phyloP scores from a whole-genome alignment of 2,888 invertebrate species.

The Branchipolynoe longqiensis region DNA sequence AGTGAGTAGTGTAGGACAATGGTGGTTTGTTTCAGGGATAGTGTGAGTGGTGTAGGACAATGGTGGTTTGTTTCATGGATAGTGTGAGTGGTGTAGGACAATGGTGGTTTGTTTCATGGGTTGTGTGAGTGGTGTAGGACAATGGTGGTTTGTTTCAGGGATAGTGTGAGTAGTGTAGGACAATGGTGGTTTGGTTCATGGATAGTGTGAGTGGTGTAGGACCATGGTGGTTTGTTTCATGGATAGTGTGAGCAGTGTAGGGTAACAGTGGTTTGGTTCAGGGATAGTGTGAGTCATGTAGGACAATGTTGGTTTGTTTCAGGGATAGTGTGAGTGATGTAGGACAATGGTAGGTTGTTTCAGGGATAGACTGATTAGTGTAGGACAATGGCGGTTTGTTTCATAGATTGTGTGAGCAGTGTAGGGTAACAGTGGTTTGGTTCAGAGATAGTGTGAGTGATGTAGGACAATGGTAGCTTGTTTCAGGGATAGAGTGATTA shows the following conservation, averaged over 20 bases:
- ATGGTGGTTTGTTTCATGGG: background rate
- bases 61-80: background rate
- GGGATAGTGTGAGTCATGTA: background rate
- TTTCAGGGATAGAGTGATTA: too few relatives aligned
- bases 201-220: background rate
- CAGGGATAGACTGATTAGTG: background rate
- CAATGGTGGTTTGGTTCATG: background rate
- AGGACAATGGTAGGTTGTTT: background rate
- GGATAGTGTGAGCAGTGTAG: background rate
- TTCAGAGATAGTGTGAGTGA: background rate
- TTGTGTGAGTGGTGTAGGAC: background rate
- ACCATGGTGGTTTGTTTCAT: background rate
- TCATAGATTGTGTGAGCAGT: background rate
- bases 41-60: background rate
- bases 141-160: background rate
- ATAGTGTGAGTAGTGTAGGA: background rate
- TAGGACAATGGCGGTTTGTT: background rate
- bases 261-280: background rate
- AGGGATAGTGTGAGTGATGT: background rate
- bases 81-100: background rate
- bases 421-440: background rate
- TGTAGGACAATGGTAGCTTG: background rate
- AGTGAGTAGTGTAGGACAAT: background rate
- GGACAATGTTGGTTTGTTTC: background rate
- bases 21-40: background rate